Base-by-base conservation (phyloP, 2,113 vertebrate species). In the Grammomys surdaster region DNA sequence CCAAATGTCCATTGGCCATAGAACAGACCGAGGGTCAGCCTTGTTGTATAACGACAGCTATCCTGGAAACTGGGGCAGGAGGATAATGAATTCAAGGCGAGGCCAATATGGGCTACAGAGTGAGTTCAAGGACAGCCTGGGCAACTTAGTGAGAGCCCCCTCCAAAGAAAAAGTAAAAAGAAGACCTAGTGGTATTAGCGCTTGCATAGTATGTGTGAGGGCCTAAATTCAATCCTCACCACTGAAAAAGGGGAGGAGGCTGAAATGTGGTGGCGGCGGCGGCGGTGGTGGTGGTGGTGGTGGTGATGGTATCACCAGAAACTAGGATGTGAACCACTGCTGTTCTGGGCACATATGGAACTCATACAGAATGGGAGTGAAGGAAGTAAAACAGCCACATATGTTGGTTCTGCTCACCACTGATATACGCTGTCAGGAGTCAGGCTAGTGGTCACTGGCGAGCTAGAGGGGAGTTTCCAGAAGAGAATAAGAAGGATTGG, bases 271-370 rank as follows among this genome's bases (percentile, higher is more conserved):
- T 60, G 51, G 26, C 28, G n/a, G 26, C n/a, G 40, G 26, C 12
- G 17, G 26, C 12, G 13, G 9, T 43, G 63, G 9, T 46, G 85
- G 31, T 31, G 22, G 31, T 31, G 22, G 28, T 31, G 14, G 31
- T 48, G n/a, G 28, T 17, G 14, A 36, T 75, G 70, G 9, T 43
- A 80, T 20, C 33, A 58, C 73, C 90, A 89, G 90, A 92, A 75
- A 95, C 78, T n/a, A 46, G 90, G 89, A 84, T 72, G 46, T 22
- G 87, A 82, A 40, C 26, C 58, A 73, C 48, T 58, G 72, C 80
- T 60, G 12, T 4, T 0, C 12, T 69, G 26, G 80, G 24, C 31
- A 78, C 33, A 75, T 40, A 75, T 9, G 1, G 54, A 89, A 46
- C n/a, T 86, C 40, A 14, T 56, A 82, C 94, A 48, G 54, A 86